Evolutionary conservation across 2,888 invertebrate species (phyloP), one percentile per base, ranked within the genome.

Genomic region (Acrobasis repandana): DNA sequence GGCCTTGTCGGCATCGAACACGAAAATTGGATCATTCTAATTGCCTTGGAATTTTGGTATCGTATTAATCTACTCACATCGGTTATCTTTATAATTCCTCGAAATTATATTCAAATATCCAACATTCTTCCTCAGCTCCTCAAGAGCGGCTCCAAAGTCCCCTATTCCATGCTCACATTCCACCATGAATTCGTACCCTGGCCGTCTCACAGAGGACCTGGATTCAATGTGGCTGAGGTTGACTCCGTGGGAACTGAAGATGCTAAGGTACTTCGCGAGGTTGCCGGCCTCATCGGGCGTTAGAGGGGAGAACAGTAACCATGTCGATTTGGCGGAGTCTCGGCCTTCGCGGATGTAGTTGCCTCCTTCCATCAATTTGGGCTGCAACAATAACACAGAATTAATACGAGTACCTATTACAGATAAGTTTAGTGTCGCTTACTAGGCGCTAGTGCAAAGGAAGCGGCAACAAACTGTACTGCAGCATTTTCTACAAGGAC

Each of bases 191-290:
- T 99, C 98, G 78, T 98, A 99, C 28, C 95, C 95, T 14, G 93
- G 95, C 46, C 94, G 93, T 64, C 97, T 94, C 57, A 95, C 94
- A 0, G 98, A 98, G 0, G 98, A 97, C 5, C 92, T 93, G 0
- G 98, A 99, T 85, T 99, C 99, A 64, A 99, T 99, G 85, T 98
- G 98, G 67, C 95, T 90, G 61, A 99, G 93, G 85, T 98, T 98
- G 15, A 99, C 95, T 57, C 93, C 93, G 68, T 95, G 89, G 10
- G 93, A 96, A 83, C 97, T 95, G 86, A 99, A 99, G 28, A 98
- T 95, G 79, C 96, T 95, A 63, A 99, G 93, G 62, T 96, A 97
- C 76, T 95, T 95, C 1, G 98, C 98, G 58, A 99, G 91, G 1
- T 97, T 95, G 1, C 99, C 99, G 2, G 97, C 96, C 78, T 96